These are phyloP conservation scores for Hoplias malabaricus DNA, from an alignment of 2,113 vertebrate species.

Conservation along the genomic window DNA sequence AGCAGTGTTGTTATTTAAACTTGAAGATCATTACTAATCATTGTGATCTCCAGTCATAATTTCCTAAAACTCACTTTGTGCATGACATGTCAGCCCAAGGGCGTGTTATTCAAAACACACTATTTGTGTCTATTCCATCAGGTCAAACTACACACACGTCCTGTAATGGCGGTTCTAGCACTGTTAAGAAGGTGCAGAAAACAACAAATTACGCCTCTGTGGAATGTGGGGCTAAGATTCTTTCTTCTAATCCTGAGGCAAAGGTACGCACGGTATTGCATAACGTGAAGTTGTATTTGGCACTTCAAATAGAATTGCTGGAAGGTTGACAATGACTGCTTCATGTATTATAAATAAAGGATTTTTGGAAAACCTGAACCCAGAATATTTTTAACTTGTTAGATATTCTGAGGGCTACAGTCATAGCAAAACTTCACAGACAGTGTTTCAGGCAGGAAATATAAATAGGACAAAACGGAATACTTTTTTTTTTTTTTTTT, in stretches of 20 bases:
- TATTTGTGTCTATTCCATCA: slow-evolving; percentile 49
- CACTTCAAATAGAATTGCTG: background rate
- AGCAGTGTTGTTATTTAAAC: background rate
- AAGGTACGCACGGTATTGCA: slow-evolving; percentile 75
- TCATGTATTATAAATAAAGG: background rate
- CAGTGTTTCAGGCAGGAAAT: too few relatives aligned
- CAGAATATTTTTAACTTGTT: too few relatives aligned
- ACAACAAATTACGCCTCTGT: slow-evolving; percentile 99
- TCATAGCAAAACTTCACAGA: too few relatives aligned
- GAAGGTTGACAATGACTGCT: background rate
- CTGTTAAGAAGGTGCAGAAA: slow-evolving; percentile 90
- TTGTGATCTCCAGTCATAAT: background rate
- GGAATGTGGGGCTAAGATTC: slow-evolving; percentile 97
- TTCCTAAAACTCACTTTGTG: too few relatives aligned
- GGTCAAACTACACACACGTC: slow-evolving; percentile 87
- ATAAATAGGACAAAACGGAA: too few relatives aligned
- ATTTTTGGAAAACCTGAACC: too few relatives aligned
- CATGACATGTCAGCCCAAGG: too few relatives aligned
- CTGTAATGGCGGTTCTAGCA: slow-evolving; percentile 76
- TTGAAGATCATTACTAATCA: background rate
- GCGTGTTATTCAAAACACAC: background rate
- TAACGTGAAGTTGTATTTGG: background rate
- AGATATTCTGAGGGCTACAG: too few relatives aligned
- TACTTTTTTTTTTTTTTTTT: too few relatives aligned
- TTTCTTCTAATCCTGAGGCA: slow-evolving; percentile 92